Base-by-base conservation (phyloP, 2,797 vertebrate genomes). In the Bradypodion ventrale region DNA sequence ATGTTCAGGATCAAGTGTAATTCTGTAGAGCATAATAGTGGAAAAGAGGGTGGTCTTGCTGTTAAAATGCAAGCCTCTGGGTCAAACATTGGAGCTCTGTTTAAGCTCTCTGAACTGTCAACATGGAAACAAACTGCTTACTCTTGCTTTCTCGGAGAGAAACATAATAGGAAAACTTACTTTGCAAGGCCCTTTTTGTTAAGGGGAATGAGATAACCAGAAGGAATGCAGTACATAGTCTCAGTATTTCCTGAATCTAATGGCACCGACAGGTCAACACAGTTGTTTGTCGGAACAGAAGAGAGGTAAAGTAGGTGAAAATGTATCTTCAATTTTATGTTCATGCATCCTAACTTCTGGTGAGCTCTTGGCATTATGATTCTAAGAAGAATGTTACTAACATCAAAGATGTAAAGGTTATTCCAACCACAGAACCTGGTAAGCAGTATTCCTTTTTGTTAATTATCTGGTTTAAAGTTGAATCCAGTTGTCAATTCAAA, bases 81-180 rank as follows among this genome's bases (percentile, higher is more conserved):
- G 16, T 85, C 49, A 69, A 59, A 46, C 66, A 87, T 35, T 16
- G 19, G 52, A 59, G 21, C 83, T 90, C 73, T 80, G 3, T 76
- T 9, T 15, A 52, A 42, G 4, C 5, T 83, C 59, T 87, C 70
- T 12, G 21, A 3, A 27, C 79, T 79, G 59, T 84, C 59, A 63
- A 86, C 75, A 15, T 49, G 29, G 32, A 52, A 76, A 72, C 13
- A 23, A 88, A 89, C n/a, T 75, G 10, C 79, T 85, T 91, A 75
- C 56, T 16, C 44, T 10, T 40, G 13, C 1, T 82, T 93, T 89
- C 65, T 68, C n/a, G 44, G 83, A 77, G 69, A 79, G 59, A 74
- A 84, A 78, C 82, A 88, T 89, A 85, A 40, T 15, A 1, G 78
- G 87, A 2, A 25, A 66, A 56, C 81, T 85, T 78, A 80, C 46